Base-by-base conservation (phyloP, 2,113 vertebrate species). In the Geococcyx californianus region DNA sequence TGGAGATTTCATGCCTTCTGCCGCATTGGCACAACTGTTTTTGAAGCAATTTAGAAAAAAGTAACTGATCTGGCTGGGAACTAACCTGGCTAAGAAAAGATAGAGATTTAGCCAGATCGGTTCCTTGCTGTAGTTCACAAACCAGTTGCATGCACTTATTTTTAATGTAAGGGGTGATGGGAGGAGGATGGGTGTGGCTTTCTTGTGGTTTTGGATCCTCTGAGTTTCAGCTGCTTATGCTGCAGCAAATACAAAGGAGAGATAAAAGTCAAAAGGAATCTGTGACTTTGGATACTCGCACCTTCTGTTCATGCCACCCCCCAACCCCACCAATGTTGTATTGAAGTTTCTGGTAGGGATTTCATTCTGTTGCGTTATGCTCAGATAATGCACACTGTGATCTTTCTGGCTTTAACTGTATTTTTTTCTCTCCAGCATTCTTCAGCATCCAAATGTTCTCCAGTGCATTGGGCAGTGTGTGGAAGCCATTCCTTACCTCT, bases 391-490 rank as follows among this genome's bases (percentile, higher is more conserved):
- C 47, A 6, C 13, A 1, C 26, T 66, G 20, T n/a, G 20, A 54
- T 56, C 33, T 91, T 88, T 59, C 45, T 88, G 29, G 38, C 51
- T 66, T 89, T 51, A 44, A 72, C 49, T 91, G 82, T 45, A 4
- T 81, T 34, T 49, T n/a, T 96, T 90, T 77, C 56, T 31, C 70
- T 95, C 25, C 77, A 98, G 98, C 62, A 67, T 97, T 93, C 98
- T 98, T 93, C 98, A 99, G 96, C 99, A 99, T 94, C 99, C 99
- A 19, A 99, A 99, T 86, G 97, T 99, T 91, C 98, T 99, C 84
- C 99, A 99, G 77, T 99, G 99, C 91, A 96, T 99, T 42, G 99
- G 99, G 26, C 99, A 99, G 28, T 99, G 99, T 92, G 98, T 99
- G 17, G 99, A 99, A 97, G 99, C 99, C 20, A 98, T 99, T 90